phyloP scores from a whole-genome alignment of 2,888 invertebrate genomes.

The Lampropteryx suffumata region DNA sequence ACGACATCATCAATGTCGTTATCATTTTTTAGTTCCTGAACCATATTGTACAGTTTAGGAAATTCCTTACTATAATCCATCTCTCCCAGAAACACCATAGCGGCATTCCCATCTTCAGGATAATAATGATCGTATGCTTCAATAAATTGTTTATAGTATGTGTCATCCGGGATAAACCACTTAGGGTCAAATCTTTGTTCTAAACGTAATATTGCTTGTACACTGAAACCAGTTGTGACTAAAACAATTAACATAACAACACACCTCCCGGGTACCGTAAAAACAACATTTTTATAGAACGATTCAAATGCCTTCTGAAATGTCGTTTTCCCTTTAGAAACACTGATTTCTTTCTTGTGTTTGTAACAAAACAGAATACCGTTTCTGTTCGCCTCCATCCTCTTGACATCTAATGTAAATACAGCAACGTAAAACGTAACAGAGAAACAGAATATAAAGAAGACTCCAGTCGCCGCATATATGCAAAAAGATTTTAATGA shows the following conservation, averaged over 20 bases:
- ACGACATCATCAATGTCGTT: conserved; percentile 80
- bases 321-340: conserved; percentile 80
- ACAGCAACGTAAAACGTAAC: conserved; percentile 92
- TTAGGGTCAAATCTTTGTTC: conserved; percentile 90
- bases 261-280: conserved; percentile 86
- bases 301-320: conserved; percentile 82
- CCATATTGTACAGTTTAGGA: conserved; percentile 79
- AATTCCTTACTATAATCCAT: conserved; percentile 86
- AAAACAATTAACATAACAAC: conserved; percentile 84
- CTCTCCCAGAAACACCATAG: conserved; percentile 85
- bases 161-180: conserved; percentile 90
- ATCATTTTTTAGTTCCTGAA: conserved; percentile 75
- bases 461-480: conserved; percentile 89
- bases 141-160: conserved; percentile 85
- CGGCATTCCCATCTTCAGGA: conserved; percentile 85
- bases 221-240: conserved; percentile 83
- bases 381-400: conserved; percentile 85
- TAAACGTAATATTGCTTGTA: conserved; percentile 84
- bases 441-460: conserved; percentile 89
- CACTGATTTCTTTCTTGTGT: conserved; percentile 80
- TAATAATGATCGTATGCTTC: conserved; percentile 82
- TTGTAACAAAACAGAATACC: conserved; percentile 86
- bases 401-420: conserved; percentile 87
- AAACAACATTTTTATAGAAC: conserved; percentile 85
- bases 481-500: conserved; percentile 92